Percentiles rank a stretch among this genome's conserved stretches.
These are phyloP conservation scores for Nansenia antarctica DNA, from an alignment of 2,113 vertebrate species.

Conservation along the genomic window DNA sequence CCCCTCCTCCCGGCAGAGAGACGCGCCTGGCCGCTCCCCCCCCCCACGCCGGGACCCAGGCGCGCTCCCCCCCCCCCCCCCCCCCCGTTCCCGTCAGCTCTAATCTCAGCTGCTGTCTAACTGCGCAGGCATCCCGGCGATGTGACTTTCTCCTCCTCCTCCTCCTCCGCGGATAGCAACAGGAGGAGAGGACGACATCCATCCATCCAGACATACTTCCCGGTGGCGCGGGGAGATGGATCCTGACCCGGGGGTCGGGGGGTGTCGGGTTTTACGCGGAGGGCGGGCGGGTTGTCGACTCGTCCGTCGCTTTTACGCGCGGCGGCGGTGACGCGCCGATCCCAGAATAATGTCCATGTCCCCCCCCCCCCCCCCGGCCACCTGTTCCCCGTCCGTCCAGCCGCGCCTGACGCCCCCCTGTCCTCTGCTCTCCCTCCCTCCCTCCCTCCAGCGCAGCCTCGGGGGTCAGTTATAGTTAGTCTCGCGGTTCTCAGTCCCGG, in stretches of 20 bases:
- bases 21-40: constrained; percentile 4
- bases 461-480: not conserved
- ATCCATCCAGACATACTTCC: constrained; percentile 24
- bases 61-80: constrained; percentile 22
- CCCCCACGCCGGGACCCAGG: not conserved
- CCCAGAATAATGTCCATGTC: constrained; percentile 55
- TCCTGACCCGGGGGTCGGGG: constrained; percentile 57
- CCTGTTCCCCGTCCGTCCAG: constrained; percentile 66
- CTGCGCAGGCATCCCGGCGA: not conserved
- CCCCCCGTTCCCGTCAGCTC: constrained; percentile 17
- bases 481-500: constrained; percentile 9
- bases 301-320: constrained; percentile 62
- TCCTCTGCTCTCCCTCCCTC: constrained; percentile 5
- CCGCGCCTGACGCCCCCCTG: constrained; percentile 34
- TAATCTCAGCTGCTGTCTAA: constrained; percentile 29
- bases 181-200: not conserved
- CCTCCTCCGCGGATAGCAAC: constrained; percentile 10
- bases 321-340: constrained; percentile 24
- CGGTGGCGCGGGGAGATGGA: constrained; percentile 60
- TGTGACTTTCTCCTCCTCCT: not conserved
- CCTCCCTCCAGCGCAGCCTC: not conserved
- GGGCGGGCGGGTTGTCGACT: too few relatives aligned
- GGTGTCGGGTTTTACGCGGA: constrained; percentile 69
- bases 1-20: not conserved
- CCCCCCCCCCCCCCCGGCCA: too few relatives aligned